phyloP scores from a whole-genome alignment of 2,888 invertebrate genomes.

The Seira musarum region DNA sequence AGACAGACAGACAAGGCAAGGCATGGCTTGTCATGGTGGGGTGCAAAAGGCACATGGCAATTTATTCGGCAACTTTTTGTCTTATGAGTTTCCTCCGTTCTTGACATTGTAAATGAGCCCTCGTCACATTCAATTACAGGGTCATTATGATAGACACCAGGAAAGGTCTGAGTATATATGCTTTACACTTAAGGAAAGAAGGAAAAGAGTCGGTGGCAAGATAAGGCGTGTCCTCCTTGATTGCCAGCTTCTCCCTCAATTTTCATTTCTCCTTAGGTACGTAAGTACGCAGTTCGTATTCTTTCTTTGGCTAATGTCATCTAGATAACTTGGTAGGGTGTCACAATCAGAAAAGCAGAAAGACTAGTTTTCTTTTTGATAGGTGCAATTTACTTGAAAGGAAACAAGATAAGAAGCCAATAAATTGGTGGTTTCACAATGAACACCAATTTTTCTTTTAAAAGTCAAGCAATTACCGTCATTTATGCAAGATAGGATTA shows the following conservation, averaged over 20 bases:
- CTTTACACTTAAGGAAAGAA: conserved; percentile 17
- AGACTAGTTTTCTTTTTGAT: conserved; percentile 34
- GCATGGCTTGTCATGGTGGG: too few relatives aligned
- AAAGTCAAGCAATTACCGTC: too few relatives aligned
- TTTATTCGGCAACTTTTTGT: neutral
- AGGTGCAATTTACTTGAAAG: conserved; percentile 47
- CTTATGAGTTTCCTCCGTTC: conserved; percentile 33
- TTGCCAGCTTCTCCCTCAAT: conserved; percentile 18
- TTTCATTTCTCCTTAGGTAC: too few relatives aligned
- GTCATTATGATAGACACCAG: conserved; percentile 53
- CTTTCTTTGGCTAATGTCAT: too few relatives aligned
- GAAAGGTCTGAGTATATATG: neutral
- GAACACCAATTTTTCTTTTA: conserved; percentile 37
- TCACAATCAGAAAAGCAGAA: conserved; percentile 34
- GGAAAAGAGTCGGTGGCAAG: conserved; percentile 38
- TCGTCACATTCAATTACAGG: conserved; percentile 55
- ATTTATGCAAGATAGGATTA: too few relatives aligned
- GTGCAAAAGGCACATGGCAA: too few relatives aligned
- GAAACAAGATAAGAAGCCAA: conserved; percentile 42
- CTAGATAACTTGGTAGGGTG: too few relatives aligned
- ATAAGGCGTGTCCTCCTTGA: conserved; percentile 37
- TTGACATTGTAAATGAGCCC: conserved; percentile 56
- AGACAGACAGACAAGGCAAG: too few relatives aligned
- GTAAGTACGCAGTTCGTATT: too few relatives aligned
- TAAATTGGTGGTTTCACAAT: conserved; percentile 36